Conservation (phyloP, 2,888 invertebrate species). For the Dasypogon diadema region DNA sequence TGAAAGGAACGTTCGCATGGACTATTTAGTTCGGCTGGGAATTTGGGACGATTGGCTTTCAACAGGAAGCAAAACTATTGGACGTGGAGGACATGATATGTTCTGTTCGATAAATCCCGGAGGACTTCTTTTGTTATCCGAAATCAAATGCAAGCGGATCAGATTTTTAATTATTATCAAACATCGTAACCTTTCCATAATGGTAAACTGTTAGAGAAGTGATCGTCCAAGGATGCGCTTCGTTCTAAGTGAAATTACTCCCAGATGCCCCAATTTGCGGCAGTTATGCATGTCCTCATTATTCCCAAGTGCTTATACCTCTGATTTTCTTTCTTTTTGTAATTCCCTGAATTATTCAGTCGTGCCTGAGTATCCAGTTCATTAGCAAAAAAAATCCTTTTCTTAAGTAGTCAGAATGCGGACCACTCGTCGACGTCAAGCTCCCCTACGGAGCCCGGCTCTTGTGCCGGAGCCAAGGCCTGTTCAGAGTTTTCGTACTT, state of each 20-base stretch:
- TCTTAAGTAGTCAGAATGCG: constrained; percentile 39
- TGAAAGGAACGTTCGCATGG: constrained; percentile 11
- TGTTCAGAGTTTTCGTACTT: neutral
- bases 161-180: no score
- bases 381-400: constrained; percentile 43
- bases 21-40: no score
- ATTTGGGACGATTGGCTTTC: no score
- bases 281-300: neutral
- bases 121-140: no score
- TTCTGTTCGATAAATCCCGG: no score
- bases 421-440: constrained; percentile 13
- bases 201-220: no score
- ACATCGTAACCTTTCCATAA: no score
- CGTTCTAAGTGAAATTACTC: no score
- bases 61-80: no score
- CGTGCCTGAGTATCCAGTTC: constrained; percentile 54
- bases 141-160: no score
- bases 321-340: constrained; percentile 34
- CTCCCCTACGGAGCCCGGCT: neutral
- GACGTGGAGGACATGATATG: no score
- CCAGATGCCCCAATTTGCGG: neutral
- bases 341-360: constrained; percentile 48
- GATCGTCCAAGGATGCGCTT: no score
- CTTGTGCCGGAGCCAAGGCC: neutral
- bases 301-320: neutral